Base-by-base conservation (phyloP, 2,888 invertebrate species). In the Dichetophora obliterata region DNA sequence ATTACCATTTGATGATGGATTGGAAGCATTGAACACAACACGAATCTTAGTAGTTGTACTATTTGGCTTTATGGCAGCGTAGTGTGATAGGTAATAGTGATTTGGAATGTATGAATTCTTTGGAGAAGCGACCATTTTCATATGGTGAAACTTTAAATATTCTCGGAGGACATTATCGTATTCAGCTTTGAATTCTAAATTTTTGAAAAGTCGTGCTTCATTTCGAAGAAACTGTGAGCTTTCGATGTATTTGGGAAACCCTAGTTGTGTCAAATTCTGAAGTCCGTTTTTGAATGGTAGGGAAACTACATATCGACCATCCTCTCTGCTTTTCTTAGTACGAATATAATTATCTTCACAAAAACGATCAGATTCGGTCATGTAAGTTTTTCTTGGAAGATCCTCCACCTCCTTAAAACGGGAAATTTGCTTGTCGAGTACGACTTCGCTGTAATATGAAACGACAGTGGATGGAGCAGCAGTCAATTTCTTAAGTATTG, bases 391-490 rank as follows among this genome's bases (percentile, higher is more conserved):
- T 31, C 5, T 14, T 24, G 66, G 76, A 1, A 76, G 54, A 31
- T 68, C 34, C 19, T 77, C 66, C 66, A 76, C 76, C 73, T 66
- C 68, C 74, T 74, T 70, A 66, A 79, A 76, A 19, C 66, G 75
- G n/a, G 77, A 77, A 75, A 76, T 76, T 27, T 77, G 37, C n/a
- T 75, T 75, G 6, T 80, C 78, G 1, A 76, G 59, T 31, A 61
- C 31, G 31, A 31, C 31, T 31, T 31, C 31, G 31, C 31, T 31
- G 31, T 31, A 31, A 31, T 31, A 31, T 5, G 48, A 6, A n/a
- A n/a, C n/a, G n/a, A n/a, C n/a, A n/a, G n/a, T n/a, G n/a, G n/a
- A n/a, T n/a, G n/a, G n/a, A n/a, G n/a, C n/a, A n/a, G n/a, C n/a
- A n/a, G n/a, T n/a, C n/a, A n/a, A n/a, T n/a, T n/a, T n/a, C n/a